Conservation (phyloP, 2,797 vertebrate species). For the Galago senegalensis region DNA sequence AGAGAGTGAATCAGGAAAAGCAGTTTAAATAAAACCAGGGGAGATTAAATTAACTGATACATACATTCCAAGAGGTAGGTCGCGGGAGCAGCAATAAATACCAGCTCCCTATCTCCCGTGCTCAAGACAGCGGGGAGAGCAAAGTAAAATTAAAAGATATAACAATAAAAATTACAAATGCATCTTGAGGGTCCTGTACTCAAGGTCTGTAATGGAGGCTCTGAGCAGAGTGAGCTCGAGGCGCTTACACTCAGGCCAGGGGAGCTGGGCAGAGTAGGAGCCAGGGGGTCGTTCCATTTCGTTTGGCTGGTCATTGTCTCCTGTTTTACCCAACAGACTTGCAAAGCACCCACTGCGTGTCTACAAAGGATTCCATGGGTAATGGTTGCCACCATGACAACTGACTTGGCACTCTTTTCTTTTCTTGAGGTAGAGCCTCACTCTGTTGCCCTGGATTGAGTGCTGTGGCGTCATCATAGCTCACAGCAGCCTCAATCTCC, state of each 20-base stretch:
- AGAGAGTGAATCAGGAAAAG: constrained; percentile 89
- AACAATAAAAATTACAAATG: constrained; percentile 94
- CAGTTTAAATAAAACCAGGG: constrained; percentile 91
- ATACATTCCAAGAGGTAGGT: constrained; percentile 90
- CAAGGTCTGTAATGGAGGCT: constrained; percentile 79
- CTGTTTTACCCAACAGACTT: not conserved
- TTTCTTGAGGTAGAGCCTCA: too few species aligned
- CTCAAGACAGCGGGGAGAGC: constrained; percentile 89
- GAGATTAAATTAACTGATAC: constrained; percentile 94
- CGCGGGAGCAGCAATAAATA: constrained; percentile 90
- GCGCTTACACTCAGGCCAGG: not conserved
- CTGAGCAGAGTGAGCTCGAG: not conserved
- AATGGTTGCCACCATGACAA: not conserved
- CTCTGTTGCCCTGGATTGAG: too few species aligned
- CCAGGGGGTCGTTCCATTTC: not conserved
- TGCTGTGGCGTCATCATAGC: too few species aligned
- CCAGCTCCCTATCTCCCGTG: constrained; percentile 89
- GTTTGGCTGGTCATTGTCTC: not conserved
- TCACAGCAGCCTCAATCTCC: too few species aligned
- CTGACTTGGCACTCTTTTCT: not conserved
- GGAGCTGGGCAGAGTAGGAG: not conserved
- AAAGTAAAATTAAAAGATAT: constrained; percentile 93
- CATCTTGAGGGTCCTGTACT: constrained; percentile 83
- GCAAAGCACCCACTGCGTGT: not conserved
- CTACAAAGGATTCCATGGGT: not conserved